These are phyloP conservation scores for Crotalus horridus DNA, from an alignment of 2,113 vertebrate species.

Conservation along the genomic window DNA sequence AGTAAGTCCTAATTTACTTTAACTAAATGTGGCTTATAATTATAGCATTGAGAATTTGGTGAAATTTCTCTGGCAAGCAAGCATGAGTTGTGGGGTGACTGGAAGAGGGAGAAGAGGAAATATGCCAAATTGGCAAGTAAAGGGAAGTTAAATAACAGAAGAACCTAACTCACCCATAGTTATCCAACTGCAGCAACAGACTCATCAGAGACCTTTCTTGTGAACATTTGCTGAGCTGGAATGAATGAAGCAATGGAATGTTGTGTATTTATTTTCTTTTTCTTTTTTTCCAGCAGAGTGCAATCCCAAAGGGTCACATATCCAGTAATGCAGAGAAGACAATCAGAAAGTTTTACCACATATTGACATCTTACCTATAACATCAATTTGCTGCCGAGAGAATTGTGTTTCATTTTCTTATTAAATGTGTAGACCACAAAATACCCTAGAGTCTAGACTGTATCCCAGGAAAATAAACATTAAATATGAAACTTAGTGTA, in stretches of 20 bases:
- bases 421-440: background rate
- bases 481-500: background rate
- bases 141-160: background rate
- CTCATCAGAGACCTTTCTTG: background rate
- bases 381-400: background rate
- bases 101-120: background rate
- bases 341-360: background rate
- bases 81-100: constrained; percentile 17
- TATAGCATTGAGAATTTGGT: constrained; percentile 65
- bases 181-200: background rate
- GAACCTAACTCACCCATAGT: background rate
- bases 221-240: background rate
- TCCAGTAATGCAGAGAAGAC: background rate
- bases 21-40: constrained; percentile 77
- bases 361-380: background rate
- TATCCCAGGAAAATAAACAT: background rate
- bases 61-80: constrained; percentile 56
- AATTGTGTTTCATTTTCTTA: background rate
- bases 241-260: background rate
- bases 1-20: constrained; percentile 77
- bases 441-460: background rate
- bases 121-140: fast-evolving
- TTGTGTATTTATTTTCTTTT: background rate
- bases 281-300: constrained; percentile 8
- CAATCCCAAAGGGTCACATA: background rate